These are phyloP conservation scores for Heteractis magnifica DNA, from an alignment of 92 coral and sea anemone genomes.

Conservation along the genomic window DNA sequence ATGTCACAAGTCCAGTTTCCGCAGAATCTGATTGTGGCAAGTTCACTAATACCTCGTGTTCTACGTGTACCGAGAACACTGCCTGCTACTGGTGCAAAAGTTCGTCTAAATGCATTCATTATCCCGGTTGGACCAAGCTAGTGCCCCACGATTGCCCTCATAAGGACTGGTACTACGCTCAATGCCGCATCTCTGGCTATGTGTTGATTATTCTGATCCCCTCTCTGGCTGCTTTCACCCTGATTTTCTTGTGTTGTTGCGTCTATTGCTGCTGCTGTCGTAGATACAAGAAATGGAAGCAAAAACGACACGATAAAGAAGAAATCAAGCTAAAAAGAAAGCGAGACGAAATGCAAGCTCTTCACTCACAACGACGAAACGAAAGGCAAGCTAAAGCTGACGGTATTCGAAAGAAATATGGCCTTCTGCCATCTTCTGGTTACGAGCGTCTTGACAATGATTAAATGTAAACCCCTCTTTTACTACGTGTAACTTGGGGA, in stretches of 20 bases:
- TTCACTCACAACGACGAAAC: conserved; percentile 81
- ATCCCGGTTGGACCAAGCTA: conserved; percentile 73
- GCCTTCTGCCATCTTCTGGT: conserved; percentile 79
- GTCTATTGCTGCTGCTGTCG: conserved; percentile 99
- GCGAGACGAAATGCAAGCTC: conserved; percentile 78
- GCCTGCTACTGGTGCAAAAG: conserved; percentile 83
- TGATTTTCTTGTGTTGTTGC: conserved; percentile 85
- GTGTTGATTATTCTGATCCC: conserved; percentile 88
- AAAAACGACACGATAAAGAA: conserved; percentile 84
- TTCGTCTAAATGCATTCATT: conserved; percentile 45
- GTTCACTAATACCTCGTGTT: conserved; percentile 63
- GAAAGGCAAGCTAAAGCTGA: conserved; percentile 83
- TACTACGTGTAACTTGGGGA: too few species aligned
- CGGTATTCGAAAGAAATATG: conserved; percentile 93
- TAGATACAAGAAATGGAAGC: conserved; percentile 63
- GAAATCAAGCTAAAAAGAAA: conserved; percentile 85
- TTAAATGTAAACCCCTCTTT: background rate
- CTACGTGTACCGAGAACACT: conserved; percentile 61
- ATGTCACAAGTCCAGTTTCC: conserved; percentile 67
- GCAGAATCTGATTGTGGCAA: conserved; percentile 52
- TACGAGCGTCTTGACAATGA: conserved; percentile 79
- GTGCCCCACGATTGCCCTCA: conserved; percentile 77
- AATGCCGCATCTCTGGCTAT: conserved; percentile 74
- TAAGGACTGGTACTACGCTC: conserved; percentile 79
- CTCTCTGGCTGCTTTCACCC: conserved; percentile 60